phyloP scores from a whole-genome alignment of 1,140 invertebrate species.

The Periplaneta americana region DNA sequence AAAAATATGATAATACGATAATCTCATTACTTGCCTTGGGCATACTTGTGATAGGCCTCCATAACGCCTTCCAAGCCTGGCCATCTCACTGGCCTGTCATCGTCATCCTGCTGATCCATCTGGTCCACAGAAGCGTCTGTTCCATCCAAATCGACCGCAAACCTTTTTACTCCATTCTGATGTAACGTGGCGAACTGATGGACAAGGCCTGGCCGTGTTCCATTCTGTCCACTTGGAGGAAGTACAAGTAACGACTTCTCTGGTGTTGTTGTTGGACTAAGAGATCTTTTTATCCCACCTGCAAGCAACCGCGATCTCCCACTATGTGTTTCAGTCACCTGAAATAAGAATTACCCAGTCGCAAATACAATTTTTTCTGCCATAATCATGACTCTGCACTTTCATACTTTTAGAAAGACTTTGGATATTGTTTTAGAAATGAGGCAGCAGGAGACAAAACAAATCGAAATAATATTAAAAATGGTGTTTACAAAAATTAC shows the following conservation, averaged over 20 bases:
- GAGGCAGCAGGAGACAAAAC: too few relatives aligned
- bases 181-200: neutral
- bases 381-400: too few relatives aligned
- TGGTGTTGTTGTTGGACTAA: constrained; percentile 2
- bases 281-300: constrained; percentile 2
- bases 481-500: too few relatives aligned
- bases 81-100: constrained; percentile 32
- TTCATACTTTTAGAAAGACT: too few relatives aligned
- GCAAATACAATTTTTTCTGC: neutral
- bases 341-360: neutral
- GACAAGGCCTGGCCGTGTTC: neutral
- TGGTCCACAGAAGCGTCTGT: neutral
- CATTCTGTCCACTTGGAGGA: neutral
- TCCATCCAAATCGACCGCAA: constrained; percentile 2
- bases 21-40: constrained; percentile 38
- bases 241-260: constrained; percentile 4
- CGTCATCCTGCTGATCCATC: constrained; percentile 22
- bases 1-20: too few relatives aligned
- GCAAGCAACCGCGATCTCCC: neutral
- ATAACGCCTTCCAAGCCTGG: constrained; percentile 38
- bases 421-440: too few relatives aligned
- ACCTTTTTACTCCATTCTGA: constrained; percentile 12
- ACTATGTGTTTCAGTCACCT: neutral
- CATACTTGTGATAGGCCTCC: constrained; percentile 38
- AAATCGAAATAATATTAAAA: too few relatives aligned